Conservation (phyloP, 2,113 vertebrate genomes). For the Chunga burmeisteri region DNA sequence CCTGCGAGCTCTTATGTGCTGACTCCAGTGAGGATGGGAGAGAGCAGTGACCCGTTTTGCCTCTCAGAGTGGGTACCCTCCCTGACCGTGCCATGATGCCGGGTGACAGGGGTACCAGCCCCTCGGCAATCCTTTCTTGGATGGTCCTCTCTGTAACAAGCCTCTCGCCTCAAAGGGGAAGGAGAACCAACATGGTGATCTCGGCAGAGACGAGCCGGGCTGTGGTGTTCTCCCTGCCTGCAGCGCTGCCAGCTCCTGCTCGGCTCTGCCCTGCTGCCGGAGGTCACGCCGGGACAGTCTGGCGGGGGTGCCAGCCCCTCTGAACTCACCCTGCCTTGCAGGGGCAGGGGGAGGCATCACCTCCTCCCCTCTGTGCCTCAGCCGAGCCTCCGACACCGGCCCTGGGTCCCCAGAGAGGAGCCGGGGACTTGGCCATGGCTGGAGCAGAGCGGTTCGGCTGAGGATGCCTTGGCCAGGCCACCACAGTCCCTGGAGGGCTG, state of each 20-base stretch:
- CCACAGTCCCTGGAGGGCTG: background rate
- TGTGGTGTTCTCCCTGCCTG: background rate
- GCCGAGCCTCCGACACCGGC: background rate
- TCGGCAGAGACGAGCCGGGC: background rate
- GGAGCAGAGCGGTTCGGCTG: background rate
- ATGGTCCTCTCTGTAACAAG: background rate
- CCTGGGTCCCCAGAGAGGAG: background rate
- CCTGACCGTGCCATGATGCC: rapidly evolving
- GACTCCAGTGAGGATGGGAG: background rate
- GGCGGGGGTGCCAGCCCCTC: background rate
- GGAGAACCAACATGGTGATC: background rate
- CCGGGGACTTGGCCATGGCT: rapidly evolving
- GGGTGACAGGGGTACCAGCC: background rate
- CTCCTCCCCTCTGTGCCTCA: background rate
- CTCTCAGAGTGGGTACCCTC: background rate
- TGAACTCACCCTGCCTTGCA: background rate
- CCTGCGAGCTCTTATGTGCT: background rate
- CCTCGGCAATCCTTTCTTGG: background rate
- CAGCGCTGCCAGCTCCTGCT: background rate
- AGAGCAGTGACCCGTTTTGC: background rate
- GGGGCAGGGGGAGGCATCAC: background rate
- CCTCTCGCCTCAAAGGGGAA: background rate
- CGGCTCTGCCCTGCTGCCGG: background rate
- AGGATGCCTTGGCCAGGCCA: background rate
- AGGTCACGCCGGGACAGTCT: background rate